These are phyloP conservation scores for Subacronicta megacephala DNA, from an alignment of 2,888 invertebrate genomes.

Conservation along the genomic window DNA sequence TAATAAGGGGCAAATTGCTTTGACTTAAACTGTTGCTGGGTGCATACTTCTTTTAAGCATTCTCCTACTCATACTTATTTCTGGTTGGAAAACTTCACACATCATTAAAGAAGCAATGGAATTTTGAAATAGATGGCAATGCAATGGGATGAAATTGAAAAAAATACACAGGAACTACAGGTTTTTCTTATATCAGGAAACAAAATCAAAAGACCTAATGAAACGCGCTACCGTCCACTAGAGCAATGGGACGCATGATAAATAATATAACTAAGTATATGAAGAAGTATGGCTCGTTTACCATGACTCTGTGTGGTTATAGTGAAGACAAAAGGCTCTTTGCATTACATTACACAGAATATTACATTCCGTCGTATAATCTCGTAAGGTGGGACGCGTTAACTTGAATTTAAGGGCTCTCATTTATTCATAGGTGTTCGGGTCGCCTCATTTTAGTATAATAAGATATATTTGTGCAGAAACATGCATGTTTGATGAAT, in stretches of 20 bases:
- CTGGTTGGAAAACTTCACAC: no score
- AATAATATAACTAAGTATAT: constrained; percentile 10
- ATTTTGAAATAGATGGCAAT: no score
- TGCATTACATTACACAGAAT: constrained; percentile 38
- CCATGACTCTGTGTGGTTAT: constrained; percentile 36
- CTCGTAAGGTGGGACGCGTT: constrained; percentile 49
- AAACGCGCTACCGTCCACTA: no score
- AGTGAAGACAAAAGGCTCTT: constrained; percentile 30
- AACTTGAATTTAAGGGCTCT: constrained; percentile 68
- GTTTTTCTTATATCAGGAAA: no score
- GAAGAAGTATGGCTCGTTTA: constrained; percentile 33
- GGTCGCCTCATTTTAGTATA: constrained; percentile 66
- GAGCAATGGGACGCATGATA: background rate
- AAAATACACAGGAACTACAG: no score
- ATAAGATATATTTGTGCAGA: constrained; percentile 79
- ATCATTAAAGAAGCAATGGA: no score
- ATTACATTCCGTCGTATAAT: constrained; percentile 23
- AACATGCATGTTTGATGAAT: constrained; percentile 74
- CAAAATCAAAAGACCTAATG: no score
- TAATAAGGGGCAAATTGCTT: no score
- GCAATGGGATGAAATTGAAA: no score
- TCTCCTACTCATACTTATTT: no score
- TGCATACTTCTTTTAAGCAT: no score
- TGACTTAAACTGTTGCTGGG: no score
- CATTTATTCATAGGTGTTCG: constrained; percentile 71